Base-by-base conservation (phyloP, 2,113 vertebrate species). In the Plectropomus leopardus region DNA sequence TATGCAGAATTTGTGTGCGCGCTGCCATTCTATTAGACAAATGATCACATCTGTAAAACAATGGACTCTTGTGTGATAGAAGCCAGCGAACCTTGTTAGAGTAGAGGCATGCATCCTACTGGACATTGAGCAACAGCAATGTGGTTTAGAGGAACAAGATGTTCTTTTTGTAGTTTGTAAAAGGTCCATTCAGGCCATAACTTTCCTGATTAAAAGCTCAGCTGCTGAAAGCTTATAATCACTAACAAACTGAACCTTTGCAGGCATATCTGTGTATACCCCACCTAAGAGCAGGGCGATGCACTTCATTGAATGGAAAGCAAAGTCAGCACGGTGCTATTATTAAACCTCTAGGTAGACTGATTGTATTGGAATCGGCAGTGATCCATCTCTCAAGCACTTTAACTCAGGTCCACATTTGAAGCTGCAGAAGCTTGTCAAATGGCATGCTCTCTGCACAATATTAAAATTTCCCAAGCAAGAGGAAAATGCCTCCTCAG, bases 131-230 rank as follows among this genome's bases (percentile, higher is more conserved):
- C 28, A 24, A n/a, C 67, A 64, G 50, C 26, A 30, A 23, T 61
- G 16, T 8, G n/a, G 16, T 45, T 76, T 4, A 74, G 13, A 67
- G 70, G 7, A 82, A 53, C 26, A 23, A 42, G n/a, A 50, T 51
- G 36, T 65, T 36, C 36, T 67, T 34, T 36, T 19, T 30, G 45
- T 65, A 34, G 59, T 72, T 72, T 68, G 23, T 60, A n/a, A 67
- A 59, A 57, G 45, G 61, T 66, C 53, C 53, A 50, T 74, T 83
- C 63, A 61, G 53, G 60, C 67, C 47, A 50, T 48, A 30, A 36
- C 44, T 24, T 42, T 32, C 51, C 26, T 21, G 23, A 82, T 89
- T 86, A 84, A 86, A 86, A 53, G 76, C 76, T 80, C 45, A 78
- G 72, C 72, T 54, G 24, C 40, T n/a, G 60, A 63, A 72, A 83